Evolutionary conservation across 2,888 invertebrate species (phyloP), one percentile per base, ranked within the genome.

Genomic region (Patella caerulea): DNA sequence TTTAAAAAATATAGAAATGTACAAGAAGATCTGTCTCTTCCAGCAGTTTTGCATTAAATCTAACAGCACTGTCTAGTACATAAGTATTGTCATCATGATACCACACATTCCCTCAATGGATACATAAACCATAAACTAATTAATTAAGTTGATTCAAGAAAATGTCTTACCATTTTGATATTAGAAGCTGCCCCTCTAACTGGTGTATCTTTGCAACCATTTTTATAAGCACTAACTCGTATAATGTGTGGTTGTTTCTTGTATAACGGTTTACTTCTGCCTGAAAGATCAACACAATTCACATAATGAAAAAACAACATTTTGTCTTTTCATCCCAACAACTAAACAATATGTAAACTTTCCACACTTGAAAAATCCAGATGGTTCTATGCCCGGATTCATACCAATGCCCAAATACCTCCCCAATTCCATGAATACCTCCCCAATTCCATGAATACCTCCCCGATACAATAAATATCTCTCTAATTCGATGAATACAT

Each of bases 101-200:
- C 0, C 0, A 45, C 34, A 45, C 34, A 45, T 7, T 45, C 1
- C 0, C 45, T 45, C 0, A 1, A 45, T 45, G 45, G 45, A 45
- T 45, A 45, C 45, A 45, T 45, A 45, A 45, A 45, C 7, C 9
- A 9, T 9, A 9, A 45, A 9, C 0, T 45, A 45, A 45, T 9
- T 9, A 45, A 45, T 45, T 0, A 9, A 45, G 45, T 45, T 45
- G 7, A 45, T 45, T 9, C 7, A 45, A 17, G 65, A 65, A 65
- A 24, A 65, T 9, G 9, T 24, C 86, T 83, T 82, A 91, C 91
- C 82, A 89, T 84, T 86, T 90, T 90, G 70, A 91, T 85, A 69
- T 80, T 90, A 11, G 90, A 89, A 15, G 91, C 91, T 24, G 91
- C 90, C 19, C 88, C 81, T 81, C 86, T 85, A n/a, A 86, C 81